Evolutionary conservation across 2,113 vertebrate species (phyloP), one percentile per base, ranked within the genome.

Genomic region (Acrocephalus kingi): DNA sequence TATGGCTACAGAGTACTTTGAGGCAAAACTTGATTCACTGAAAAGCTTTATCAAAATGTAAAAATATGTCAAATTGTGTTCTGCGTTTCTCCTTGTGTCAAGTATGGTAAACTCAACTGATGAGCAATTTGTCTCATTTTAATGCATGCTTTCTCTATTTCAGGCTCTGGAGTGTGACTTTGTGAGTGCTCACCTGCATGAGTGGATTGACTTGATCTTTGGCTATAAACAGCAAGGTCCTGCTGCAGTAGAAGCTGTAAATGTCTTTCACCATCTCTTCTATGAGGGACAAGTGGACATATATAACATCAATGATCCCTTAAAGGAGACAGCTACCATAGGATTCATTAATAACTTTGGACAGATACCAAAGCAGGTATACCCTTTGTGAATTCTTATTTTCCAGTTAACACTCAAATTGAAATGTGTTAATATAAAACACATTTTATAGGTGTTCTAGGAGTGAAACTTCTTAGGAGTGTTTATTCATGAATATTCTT

Each of bases 341-440:
- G 99, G 99, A 74, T 99, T 99, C 97, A 99, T 99, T 97, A 99
- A 99, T 97, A 99, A 99, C 98, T 99, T 99, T 15, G 99, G 99
- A 69, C 99, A 99, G 96, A 99, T 99, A 97, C 99, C 99, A 90
- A 99, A 99, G 97, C 99, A 99, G 99, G 99, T 99, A 95, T 54
- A 31, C 11, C 22, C 15, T n/a, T 78, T 0, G 0, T 48, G 51
- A 52, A 74, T 48, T 86, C 31, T 48, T 66, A 19, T 23, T 90
- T 88, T 54, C n/a, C 48, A 63, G 17, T 35, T 79, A 30, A 28
- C 25, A 17, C 21, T 61, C 8, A 2, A 55, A 68, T 56, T 92
- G 20, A 66, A 68, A 62, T 35, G 21, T 30, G 14, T 84, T 55
- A 11, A 14, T 68, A 14, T 14, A 24, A 31, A 79, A 79, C 0